phyloP scores from a whole-genome alignment of 2,113 vertebrate species.

The Coptodon bakossiorum region DNA sequence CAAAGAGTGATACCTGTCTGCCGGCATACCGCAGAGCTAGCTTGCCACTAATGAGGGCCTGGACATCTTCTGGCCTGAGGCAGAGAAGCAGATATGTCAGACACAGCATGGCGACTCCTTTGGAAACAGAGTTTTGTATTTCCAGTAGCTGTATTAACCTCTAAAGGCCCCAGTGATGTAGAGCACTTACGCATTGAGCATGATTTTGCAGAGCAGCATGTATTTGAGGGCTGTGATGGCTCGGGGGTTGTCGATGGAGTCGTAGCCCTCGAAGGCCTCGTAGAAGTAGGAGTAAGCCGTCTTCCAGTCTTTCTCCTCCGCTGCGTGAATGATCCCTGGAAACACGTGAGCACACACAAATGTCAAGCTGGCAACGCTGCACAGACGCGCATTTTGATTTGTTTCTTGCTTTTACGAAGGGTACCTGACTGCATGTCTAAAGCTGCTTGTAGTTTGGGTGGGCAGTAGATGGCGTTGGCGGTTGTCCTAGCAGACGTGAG shows the following conservation, averaged over 20 bases:
- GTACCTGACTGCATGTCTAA: constrained; percentile 98
- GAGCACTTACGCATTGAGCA: constrained; percentile 86
- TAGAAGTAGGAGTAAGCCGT: constrained; percentile 99
- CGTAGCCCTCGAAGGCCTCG: constrained; percentile 97
- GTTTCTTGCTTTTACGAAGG: not conserved
- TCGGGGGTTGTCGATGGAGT: constrained; percentile 92
- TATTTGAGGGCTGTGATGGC: constrained; percentile 97
- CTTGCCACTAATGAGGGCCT: constrained; percentile 93
- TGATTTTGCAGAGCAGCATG: constrained; percentile 99
- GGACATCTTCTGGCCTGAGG: constrained; percentile 92
- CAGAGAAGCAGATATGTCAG: not conserved
- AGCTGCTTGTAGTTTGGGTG: constrained; percentile 95
- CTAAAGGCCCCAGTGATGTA: not conserved
- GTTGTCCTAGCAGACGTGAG: constrained; percentile 97
- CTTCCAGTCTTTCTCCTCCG: constrained; percentile 99
- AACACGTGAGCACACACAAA: not conserved
- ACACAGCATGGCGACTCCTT: not conserved
- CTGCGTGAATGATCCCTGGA: constrained; percentile 95
- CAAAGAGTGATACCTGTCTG: constrained; percentile 74
- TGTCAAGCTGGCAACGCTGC: not conserved
- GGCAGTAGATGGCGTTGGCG: constrained; percentile 98
- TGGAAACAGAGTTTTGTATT: not conserved
- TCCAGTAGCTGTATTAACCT: not conserved
- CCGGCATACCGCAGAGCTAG: constrained; percentile 90
- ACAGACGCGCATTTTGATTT: not conserved